Percentiles rank a stretch among this genome's conserved stretches.
Conservation (phyloP, 2,797 vertebrate species). For the Philypnodon macrostomus region DNA sequence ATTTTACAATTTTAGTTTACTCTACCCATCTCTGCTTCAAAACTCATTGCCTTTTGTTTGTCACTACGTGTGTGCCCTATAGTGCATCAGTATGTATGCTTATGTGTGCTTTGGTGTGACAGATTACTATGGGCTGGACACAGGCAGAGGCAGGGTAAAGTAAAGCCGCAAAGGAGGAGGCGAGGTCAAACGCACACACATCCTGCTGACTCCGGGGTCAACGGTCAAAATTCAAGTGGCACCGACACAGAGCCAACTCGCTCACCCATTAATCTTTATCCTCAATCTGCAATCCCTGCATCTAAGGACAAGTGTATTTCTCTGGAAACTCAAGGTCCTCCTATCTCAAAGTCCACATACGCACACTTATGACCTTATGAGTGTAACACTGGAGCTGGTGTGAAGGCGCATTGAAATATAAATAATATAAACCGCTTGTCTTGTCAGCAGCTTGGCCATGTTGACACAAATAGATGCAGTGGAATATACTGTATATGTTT, state of each 20-base stretch:
- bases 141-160: slow-evolving; percentile 38
- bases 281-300: slow-evolving; percentile 31
- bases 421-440: too few relatives aligned
- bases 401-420: too few relatives aligned
- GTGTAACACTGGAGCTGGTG: too few relatives aligned
- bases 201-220: slow-evolving; percentile 57
- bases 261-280: slow-evolving; percentile 55
- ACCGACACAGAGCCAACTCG: slow-evolving; percentile 30
- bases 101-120: slow-evolving; percentile 39
- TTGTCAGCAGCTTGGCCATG: too few relatives aligned
- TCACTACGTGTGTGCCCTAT: slow-evolving; percentile 16
- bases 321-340: slow-evolving; percentile 28
- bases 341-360: slow-evolving; percentile 2
- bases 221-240: slow-evolving; percentile 62
- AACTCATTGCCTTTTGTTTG: slow-evolving; percentile 48
- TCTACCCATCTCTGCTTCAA: slow-evolving; percentile 41
- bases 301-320: slow-evolving; percentile 38
- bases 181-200: slow-evolving; percentile 56
- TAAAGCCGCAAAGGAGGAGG: slow-evolving; percentile 32
- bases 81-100: slow-evolving; percentile 10
- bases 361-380: too few relatives aligned
- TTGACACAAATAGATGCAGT: too few relatives aligned
- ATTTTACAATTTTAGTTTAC: too few relatives aligned
- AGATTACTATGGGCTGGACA: slow-evolving; percentile 47
- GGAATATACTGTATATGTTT: too few relatives aligned